Evolutionary conservation across 2,113 vertebrate genomes (phyloP).

Genomic region (Bubo scandiacus): DNA sequence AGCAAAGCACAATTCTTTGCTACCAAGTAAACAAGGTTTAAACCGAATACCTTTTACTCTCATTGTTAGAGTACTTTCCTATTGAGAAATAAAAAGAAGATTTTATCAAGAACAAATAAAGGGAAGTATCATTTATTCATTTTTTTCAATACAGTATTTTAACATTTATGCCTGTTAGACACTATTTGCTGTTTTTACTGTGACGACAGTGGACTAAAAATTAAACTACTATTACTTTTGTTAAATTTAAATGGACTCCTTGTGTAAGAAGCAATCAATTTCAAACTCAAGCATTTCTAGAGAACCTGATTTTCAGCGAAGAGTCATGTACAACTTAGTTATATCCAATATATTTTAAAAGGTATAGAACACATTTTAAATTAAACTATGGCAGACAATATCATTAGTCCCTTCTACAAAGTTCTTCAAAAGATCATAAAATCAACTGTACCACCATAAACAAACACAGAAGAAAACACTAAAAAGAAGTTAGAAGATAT

Average conservation of each 20-base stretch:
- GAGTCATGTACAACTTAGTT: background rate
- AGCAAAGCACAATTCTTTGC: constrained; percentile 83
- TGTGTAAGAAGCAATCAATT: background rate
- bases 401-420: accelerated
- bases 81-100: constrained; percentile 24
- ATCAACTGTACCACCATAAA: background rate
- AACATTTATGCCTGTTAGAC: background rate
- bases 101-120: background rate
- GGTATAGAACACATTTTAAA: background rate
- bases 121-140: background rate
- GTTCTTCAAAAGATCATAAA: background rate
- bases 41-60: constrained; percentile 81
- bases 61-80: constrained; percentile 79
- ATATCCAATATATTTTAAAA: background rate
- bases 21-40: constrained; percentile 73
- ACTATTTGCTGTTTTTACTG: background rate
- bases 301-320: background rate
- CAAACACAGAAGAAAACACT: background rate
- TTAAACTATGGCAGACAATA: background rate
- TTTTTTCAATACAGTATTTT: background rate
- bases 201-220: background rate
- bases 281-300: background rate
- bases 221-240: background rate
- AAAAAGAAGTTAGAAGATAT: background rate
- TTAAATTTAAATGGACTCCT: background rate